These are phyloP conservation scores for Urechis unicinctus DNA, from an alignment of 2,888 invertebrate genomes.

Conservation along the genomic window DNA sequence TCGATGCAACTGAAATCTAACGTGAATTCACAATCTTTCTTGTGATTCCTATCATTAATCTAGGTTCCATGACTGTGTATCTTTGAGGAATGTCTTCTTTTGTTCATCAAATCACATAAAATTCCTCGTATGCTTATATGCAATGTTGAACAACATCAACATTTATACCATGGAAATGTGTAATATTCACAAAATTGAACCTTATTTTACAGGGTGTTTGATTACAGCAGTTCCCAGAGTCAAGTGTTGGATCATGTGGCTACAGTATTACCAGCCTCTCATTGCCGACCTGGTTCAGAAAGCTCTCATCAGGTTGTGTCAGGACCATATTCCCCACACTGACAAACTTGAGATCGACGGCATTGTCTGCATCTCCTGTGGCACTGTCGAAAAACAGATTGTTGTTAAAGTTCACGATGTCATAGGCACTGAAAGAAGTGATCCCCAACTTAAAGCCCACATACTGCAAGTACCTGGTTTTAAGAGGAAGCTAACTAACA, in stretches of 20 bases:
- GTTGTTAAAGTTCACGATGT: slow-evolving; percentile 20
- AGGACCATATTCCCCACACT: slow-evolving; percentile 13
- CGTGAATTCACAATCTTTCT: not conserved
- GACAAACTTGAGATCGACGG: slow-evolving; percentile 18
- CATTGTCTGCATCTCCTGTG: slow-evolving; percentile 16
- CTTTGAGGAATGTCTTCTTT: too few species aligned
- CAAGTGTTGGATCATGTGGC: slow-evolving; percentile 11
- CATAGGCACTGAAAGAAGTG: not conserved
- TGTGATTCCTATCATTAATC: not conserved
- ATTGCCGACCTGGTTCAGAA: slow-evolving; percentile 13
- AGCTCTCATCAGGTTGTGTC: slow-evolving; percentile 15
- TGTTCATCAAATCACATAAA: too few species aligned
- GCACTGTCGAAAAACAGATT: slow-evolving; percentile 14
- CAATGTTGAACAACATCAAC: too few species aligned
- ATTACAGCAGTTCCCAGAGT: not conserved
- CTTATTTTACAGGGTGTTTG: too few species aligned
- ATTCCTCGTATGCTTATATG: too few species aligned
- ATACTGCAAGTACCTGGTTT: not conserved
- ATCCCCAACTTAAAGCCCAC: not conserved
- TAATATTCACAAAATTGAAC: too few species aligned
- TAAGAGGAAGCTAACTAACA: not conserved
- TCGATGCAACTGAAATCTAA: not conserved
- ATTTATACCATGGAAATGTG: too few species aligned
- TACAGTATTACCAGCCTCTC: slow-evolving; percentile 14
- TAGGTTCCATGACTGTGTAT: not conserved